Percentiles rank a stretch among this genome's conserved stretches.
Conservation (phyloP, 1,140 invertebrate genomes). For the Sinonovacula constricta region DNA sequence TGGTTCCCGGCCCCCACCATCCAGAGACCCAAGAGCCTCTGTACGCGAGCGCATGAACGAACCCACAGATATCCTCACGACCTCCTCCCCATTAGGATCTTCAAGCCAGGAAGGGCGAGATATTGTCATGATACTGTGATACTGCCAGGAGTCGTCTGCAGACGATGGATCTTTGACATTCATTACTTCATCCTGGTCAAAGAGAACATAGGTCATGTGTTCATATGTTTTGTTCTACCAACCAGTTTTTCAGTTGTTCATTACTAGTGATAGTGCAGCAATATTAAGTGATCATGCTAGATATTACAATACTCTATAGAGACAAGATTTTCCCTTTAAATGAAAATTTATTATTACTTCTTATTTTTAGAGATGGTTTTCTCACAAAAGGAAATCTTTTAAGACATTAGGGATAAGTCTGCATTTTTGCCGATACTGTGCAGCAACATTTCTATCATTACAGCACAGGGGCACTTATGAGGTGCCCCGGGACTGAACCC, state of each 20-base stretch:
- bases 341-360: too few relatives aligned
- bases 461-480: too few relatives aligned
- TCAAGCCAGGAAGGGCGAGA: conserved; percentile 51
- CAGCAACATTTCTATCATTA: too few relatives aligned
- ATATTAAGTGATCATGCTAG: too few relatives aligned
- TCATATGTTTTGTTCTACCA: not conserved
- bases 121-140: conserved; percentile 51
- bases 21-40: conserved; percentile 64
- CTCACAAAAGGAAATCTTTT: too few relatives aligned
- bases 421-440: too few relatives aligned
- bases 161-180: conserved; percentile 13
- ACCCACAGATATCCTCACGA: conserved; percentile 56
- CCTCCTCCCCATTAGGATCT: conserved; percentile 24
- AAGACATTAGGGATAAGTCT: too few relatives aligned
- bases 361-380: too few relatives aligned
- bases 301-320: too few relatives aligned
- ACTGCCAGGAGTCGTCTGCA: conserved; percentile 49
- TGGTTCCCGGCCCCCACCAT: conserved; percentile 53
- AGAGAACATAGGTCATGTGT: not conserved
- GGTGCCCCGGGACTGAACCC: too few relatives aligned
- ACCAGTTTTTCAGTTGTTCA: not conserved
- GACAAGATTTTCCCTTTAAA: too few relatives aligned
- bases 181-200: conserved; percentile 48
- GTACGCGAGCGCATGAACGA: conserved; percentile 62
- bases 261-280: too few relatives aligned